These are phyloP conservation scores for Xiphophorus couchianus DNA, from an alignment of 2,113 vertebrate genomes.

Conservation along the genomic window DNA sequence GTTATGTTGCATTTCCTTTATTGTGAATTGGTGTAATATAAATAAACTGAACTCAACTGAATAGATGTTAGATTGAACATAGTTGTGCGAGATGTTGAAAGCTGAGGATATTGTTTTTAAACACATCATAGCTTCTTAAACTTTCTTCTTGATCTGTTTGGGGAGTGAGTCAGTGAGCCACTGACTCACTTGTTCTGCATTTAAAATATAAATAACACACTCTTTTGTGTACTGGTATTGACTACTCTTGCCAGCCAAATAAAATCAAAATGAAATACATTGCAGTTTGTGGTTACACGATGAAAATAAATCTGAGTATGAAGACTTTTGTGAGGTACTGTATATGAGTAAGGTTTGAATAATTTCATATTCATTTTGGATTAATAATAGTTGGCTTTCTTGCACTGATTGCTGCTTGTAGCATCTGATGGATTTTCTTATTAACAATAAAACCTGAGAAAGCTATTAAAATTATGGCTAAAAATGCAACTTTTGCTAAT, in stretches of 20 bases:
- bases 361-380: background rate
- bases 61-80: background rate
- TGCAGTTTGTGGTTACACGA: background rate
- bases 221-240: no score
- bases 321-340: background rate
- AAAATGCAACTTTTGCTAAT: background rate
- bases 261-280: no score
- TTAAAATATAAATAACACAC: no score
- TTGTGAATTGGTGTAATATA: no score
- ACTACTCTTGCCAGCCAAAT: no score
- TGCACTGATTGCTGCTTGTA: background rate
- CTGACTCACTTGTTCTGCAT: no score
- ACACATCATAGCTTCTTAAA: background rate
- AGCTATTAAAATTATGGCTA: background rate
- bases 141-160: background rate
- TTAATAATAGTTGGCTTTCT: constrained; percentile 2
- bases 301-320: background rate
- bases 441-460: background rate
- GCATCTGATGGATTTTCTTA: background rate
- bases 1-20: no score
- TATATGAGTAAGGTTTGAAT: background rate
- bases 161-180: background rate
- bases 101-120: background rate
- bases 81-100: background rate
- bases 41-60: background rate